A percentile compares a stretch with the other conserved stretches of the same genome.
These are phyloP conservation scores for Cerceris ruficornis DNA, from an alignment of 2,888 invertebrate species.

Conservation along the genomic window DNA sequence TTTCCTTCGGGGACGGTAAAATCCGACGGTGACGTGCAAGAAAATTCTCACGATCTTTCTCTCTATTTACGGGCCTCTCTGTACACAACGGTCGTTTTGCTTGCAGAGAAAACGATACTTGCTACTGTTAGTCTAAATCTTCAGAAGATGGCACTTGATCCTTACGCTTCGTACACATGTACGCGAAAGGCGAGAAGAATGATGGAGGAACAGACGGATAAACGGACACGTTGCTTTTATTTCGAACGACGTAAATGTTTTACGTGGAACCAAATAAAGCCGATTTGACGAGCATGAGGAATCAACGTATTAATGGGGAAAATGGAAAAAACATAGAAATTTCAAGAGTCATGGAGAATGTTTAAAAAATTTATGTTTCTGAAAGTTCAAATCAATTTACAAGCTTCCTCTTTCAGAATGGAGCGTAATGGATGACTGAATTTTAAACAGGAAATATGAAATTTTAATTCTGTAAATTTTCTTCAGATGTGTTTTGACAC, in stretches of 20 bases:
- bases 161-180: slow-evolving; percentile 8
- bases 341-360: too few species aligned
- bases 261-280: background rate
- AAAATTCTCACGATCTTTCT: slow-evolving; percentile 40
- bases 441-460: too few species aligned
- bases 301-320: background rate
- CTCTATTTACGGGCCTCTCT: slow-evolving; percentile 30
- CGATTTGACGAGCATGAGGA: background rate
- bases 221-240: background rate
- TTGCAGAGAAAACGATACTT: slow-evolving; percentile 38
- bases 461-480: too few species aligned
- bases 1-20: slow-evolving; percentile 17
- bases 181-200: background rate
- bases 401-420: too few species aligned
- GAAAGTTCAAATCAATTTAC: too few species aligned
- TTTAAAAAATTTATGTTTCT: too few species aligned
- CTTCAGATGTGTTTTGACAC: too few species aligned
- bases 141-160: slow-evolving; percentile 49
- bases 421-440: too few species aligned
- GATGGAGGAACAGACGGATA: background rate
- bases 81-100: slow-evolving; percentile 30
- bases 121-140: slow-evolving; percentile 48
- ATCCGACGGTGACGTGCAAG: slow-evolving; percentile 9
- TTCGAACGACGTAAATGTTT: too few species aligned
- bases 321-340: too few species aligned